These are phyloP conservation scores for Acanthosepion lycidas DNA, from an alignment of 2,888 invertebrate genomes.

Conservation along the genomic window DNA sequence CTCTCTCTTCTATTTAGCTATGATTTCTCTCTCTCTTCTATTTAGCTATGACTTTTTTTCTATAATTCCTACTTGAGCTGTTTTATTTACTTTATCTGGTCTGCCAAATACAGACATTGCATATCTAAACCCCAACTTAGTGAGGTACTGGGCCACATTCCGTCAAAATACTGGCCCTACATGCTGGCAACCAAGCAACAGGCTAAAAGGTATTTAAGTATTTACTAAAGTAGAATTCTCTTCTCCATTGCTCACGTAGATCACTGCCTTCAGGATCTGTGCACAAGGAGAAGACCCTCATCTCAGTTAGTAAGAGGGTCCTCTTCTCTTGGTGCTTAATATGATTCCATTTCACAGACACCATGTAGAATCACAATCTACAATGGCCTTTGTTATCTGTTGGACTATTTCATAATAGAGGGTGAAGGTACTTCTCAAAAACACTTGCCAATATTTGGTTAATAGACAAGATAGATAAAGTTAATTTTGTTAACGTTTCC, in stretches of 20 bases:
- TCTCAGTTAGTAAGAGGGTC: neutral
- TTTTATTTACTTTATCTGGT: conserved; percentile 46
- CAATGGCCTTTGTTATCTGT: neutral
- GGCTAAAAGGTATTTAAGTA: conserved; percentile 1
- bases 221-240: conserved; percentile 20
- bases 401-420: neutral
- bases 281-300: neutral
- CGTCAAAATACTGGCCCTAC: neutral
- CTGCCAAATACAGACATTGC: conserved; percentile 38
- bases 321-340: neutral
- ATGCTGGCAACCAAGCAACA: conserved; percentile 18
- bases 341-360: neutral
- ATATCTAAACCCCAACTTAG: conserved; percentile 40
- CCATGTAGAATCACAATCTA: neutral
- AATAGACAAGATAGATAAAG: neutral
- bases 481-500: neutral
- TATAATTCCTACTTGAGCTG: conserved; percentile 1
- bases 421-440: neutral
- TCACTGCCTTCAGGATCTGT: neutral
- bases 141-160: conserved; percentile 43
- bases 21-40: too few relatives aligned
- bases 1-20: too few relatives aligned
- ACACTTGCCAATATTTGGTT: neutral
- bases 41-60: neutral
- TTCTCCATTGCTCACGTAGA: conserved; percentile 33